These are phyloP conservation scores for Mirounga angustirostris DNA, from an alignment of 2,113 vertebrate species.

Conservation along the genomic window DNA sequence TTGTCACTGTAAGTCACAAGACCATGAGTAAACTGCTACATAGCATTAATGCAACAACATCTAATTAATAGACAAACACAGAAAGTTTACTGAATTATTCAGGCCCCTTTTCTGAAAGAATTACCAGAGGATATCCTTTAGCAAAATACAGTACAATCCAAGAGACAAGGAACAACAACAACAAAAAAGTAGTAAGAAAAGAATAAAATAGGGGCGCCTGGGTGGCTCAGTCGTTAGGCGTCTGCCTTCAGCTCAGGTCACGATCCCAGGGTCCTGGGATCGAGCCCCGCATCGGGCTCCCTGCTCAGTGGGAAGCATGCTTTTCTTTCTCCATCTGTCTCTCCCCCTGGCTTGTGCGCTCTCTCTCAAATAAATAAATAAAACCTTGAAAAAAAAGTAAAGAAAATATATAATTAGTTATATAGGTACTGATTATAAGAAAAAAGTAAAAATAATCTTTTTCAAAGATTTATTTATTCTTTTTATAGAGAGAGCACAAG, in stretches of 20 bases:
- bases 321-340: background rate
- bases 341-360: background rate
- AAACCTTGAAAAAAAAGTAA: background rate
- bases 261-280: background rate
- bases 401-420: conserved; percentile 5
- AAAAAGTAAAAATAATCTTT: background rate
- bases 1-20: background rate
- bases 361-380: background rate
- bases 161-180: background rate
- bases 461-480: background rate
- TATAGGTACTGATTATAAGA: background rate
- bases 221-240: too few species aligned
- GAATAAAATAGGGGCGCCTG: background rate
- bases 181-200: background rate
- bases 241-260: too few species aligned
- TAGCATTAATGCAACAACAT: background rate
- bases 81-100: background rate
- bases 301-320: background rate
- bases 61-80: background rate
- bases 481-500: background rate
- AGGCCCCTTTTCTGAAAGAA: background rate
- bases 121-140: background rate
- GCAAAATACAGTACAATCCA: background rate
- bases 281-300: background rate
- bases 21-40: background rate